A percentile compares a stretch with the other conserved stretches of the same genome.
phyloP scores from a whole-genome alignment of 2,113 vertebrate species.

The Butorides virescens region DNA sequence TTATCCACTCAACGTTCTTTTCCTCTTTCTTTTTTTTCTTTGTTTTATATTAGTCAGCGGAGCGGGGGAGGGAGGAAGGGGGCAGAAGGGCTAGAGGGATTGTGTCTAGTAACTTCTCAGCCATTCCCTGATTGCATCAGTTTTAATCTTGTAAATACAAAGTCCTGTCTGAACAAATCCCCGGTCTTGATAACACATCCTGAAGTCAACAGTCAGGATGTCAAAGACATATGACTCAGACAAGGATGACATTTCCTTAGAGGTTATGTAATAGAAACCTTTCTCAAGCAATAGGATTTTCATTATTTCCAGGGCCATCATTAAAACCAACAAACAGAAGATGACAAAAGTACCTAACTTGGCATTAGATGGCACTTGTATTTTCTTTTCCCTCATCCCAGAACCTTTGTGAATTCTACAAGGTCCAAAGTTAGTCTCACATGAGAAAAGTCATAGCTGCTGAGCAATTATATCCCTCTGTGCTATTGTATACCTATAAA shows the following conservation, averaged over 20 bases:
- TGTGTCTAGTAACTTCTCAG: background rate
- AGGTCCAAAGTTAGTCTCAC: background rate
- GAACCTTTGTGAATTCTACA: background rate
- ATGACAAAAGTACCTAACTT: background rate
- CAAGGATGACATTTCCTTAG: background rate
- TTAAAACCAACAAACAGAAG: background rate
- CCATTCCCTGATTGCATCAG: background rate
- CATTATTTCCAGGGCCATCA: background rate
- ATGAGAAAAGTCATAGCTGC: background rate
- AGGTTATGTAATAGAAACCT: background rate
- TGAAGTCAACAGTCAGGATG: background rate
- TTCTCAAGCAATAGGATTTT: background rate
- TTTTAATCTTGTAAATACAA: background rate
- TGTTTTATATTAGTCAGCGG: background rate
- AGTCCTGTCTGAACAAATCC: background rate
- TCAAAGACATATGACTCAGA: background rate
- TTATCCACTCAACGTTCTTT: background rate
- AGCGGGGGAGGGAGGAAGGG: no score
- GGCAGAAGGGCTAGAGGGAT: accelerated
- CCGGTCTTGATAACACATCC: background rate
- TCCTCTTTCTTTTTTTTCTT: background rate
- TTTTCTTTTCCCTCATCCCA: no score
- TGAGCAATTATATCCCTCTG: background rate
- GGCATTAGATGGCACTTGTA: background rate
- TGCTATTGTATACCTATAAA: background rate